Conservation (phyloP, 1,140 invertebrate genomes). For the Thereuonema tuberculata region DNA sequence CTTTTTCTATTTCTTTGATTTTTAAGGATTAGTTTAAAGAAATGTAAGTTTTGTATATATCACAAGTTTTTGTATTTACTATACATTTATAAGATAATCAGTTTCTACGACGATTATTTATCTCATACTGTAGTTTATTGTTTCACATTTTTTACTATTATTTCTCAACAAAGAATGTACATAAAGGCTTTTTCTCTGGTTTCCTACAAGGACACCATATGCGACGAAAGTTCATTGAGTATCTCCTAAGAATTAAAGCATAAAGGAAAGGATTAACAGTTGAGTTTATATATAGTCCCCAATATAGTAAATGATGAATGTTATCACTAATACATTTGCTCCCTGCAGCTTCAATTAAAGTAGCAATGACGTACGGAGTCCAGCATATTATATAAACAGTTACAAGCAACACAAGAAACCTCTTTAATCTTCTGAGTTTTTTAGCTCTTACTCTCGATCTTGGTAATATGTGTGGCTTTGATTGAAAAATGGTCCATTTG, state of each 20-base stretch:
- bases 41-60: too few species aligned
- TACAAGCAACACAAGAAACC: not conserved
- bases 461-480: not conserved
- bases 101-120: too few species aligned
- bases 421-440: not conserved
- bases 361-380: not conserved
- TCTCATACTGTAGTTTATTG: too few species aligned
- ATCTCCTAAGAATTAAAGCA: slow-evolving; percentile 20
- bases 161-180: too few species aligned
- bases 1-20: too few species aligned
- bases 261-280: slow-evolving; percentile 28
- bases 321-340: not conserved
- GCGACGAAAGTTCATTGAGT: not conserved
- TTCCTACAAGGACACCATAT: slow-evolving; percentile 5
- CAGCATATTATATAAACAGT: not conserved
- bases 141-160: too few species aligned
- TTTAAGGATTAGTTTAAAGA: too few species aligned
- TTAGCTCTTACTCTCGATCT: not conserved
- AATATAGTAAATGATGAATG: slow-evolving; percentile 21
- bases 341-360: not conserved
- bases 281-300: slow-evolving; percentile 46
- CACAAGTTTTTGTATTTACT: too few species aligned
- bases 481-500: too few species aligned
- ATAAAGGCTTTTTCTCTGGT: too few species aligned
- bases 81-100: too few species aligned